Base-by-base conservation (phyloP, 1,140 invertebrate species). In the Solenopsis fugax region DNA sequence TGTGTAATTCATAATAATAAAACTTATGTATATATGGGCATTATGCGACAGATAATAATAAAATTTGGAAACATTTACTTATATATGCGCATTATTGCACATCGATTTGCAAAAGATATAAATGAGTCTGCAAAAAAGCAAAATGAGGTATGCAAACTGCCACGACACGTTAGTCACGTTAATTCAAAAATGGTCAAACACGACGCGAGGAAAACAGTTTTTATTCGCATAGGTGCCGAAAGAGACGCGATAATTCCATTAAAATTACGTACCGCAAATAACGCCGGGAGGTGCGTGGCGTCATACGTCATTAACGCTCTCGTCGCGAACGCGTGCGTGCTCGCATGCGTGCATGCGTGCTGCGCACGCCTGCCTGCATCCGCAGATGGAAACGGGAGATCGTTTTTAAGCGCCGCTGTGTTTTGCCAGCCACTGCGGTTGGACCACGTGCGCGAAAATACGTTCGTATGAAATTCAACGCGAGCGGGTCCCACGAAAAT, bases 171-270 rank as follows among this genome's bases (percentile, higher is more conserved):
- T 56, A 48, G 21, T 60, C 41, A 24, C 50, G 54, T 60, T 84
- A 84, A 73, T 82, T 54, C 69, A 72, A 73, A 84, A 75, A 84
- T 37, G 80, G 69, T 73, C 58, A 50, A 69, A 21, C 71, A 16
- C 24, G 60, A 45, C 62, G 65, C 21, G 18, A 21, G 52, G 56
- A 50, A 60, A 84, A 81, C 21, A 18, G 34, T 56, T 75, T 75
- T 75, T 60, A 58, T 58, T 48, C 56, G 86, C 56, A 34, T 41
- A 69, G 72, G 60, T 69, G 60, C 73, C 88, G 67, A 89, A 89
- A 89, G 87, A 65, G 77, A 75, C 77, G 85, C 85, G 80, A 65
- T 88, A 85, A 89, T 89, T 78, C 58, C 69, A 89, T 86, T 89
- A 85, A 89, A 86, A 85, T 86, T 77, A 67, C 86, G 65, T 29